phyloP scores from a whole-genome alignment of 2,888 invertebrate species.

The Unio delphinus region DNA sequence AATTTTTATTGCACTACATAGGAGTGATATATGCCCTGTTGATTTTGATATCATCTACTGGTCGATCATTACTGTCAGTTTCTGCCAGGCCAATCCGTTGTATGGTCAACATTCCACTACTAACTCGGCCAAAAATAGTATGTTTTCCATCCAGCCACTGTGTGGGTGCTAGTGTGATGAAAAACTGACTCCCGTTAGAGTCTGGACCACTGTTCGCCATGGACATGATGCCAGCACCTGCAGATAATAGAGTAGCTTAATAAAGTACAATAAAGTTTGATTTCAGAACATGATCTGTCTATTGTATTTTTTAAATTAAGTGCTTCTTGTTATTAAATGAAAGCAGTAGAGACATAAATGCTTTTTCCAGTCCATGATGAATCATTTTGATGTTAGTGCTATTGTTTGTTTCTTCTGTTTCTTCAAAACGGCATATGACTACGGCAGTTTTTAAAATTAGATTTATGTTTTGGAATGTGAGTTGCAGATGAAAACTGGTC shows the following conservation, averaged over 20 bases:
- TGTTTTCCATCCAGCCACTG: slow-evolving; percentile 99
- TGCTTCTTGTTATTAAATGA: neutral
- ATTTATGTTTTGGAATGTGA: neutral
- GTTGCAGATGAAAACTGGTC: neutral
- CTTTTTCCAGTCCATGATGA: too few relatives aligned
- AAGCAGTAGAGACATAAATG: neutral
- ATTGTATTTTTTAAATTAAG: neutral
- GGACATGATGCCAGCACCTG: slow-evolving; percentile 86
- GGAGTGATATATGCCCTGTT: slow-evolving; percentile 53
- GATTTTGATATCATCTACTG: slow-evolving; percentile 76
- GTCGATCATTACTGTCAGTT: slow-evolving; percentile 92
- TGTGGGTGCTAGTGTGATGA: slow-evolving; percentile 95
- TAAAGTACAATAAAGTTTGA: neutral
- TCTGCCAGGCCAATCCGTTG: slow-evolving; percentile 94
- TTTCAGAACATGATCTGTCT: neutral
- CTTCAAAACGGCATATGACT: too few relatives aligned
- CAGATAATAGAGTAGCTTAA: slow-evolving; percentile 15
- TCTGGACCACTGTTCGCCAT: slow-evolving; percentile 99
- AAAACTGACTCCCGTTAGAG: slow-evolving; percentile 98
- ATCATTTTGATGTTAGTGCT: too few relatives aligned
- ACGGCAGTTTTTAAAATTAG: too few relatives aligned
- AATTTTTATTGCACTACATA: slow-evolving; percentile 13
- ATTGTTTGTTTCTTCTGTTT: too few relatives aligned
- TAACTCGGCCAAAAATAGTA: slow-evolving; percentile 92
- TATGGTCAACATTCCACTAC: slow-evolving; percentile 90